Percentiles rank a stretch among this genome's conserved stretches.
These are phyloP conservation scores for Helicorthomorpha holstii DNA, from an alignment of 1,140 invertebrate genomes.

Conservation along the genomic window DNA sequence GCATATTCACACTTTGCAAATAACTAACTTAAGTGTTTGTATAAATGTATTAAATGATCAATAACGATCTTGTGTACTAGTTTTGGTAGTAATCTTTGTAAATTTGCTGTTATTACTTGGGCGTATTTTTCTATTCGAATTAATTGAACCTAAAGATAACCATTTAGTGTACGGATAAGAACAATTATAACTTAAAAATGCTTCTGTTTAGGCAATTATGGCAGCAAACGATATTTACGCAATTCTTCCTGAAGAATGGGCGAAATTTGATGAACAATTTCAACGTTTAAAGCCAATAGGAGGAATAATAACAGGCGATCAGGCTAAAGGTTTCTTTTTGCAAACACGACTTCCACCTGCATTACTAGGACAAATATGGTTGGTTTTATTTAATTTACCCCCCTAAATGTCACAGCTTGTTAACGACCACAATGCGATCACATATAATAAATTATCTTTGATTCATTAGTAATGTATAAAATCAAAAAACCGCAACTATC, in stretches of 20 bases:
- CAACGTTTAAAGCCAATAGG: conserved; percentile 63
- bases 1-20: too few species aligned
- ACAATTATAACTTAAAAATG: too few species aligned
- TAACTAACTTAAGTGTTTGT: too few species aligned
- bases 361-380: conserved; percentile 84
- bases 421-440: background rate
- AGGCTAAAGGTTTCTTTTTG: conserved; percentile 85
- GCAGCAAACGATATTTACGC: conserved; percentile 54
- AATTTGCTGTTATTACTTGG: too few species aligned
- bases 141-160: too few species aligned
- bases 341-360: conserved; percentile 75
- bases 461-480: background rate
- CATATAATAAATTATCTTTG: background rate
- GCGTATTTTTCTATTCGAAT: too few species aligned
- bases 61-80: too few species aligned
- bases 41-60: too few species aligned
- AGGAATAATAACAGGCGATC: conserved; percentile 79
- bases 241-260: conserved; percentile 67
- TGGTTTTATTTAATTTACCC: background rate
- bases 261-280: conserved; percentile 83
- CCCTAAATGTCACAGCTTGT: background rate
- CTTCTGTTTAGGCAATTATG: background rate
- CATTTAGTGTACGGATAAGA: too few species aligned
- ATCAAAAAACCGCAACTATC: background rate
- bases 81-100: too few species aligned